These are phyloP conservation scores for Phoxinus phoxinus DNA, from an alignment of 2,113 vertebrate species.

Conservation along the genomic window DNA sequence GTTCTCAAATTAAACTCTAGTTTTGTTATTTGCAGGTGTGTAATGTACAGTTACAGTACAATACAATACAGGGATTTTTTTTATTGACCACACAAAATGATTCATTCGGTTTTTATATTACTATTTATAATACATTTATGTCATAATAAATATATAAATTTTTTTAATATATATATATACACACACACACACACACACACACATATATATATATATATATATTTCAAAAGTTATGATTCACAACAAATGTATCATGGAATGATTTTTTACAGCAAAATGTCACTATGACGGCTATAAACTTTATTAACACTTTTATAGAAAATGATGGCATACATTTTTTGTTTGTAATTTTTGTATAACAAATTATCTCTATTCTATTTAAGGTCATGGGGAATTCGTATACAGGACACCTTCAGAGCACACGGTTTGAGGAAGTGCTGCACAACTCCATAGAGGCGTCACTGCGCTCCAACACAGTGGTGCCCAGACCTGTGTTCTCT, in stretches of 20 bases:
- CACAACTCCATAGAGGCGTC: constrained; percentile 97
- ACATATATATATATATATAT: too few relatives aligned
- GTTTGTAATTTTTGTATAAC: neutral
- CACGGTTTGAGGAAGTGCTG: constrained; percentile 93
- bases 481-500: constrained; percentile 92
- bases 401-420: constrained; percentile 91
- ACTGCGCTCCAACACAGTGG: constrained; percentile 89
- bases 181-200: too few relatives aligned
- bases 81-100: neutral
- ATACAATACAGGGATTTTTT: neutral
- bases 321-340: neutral
- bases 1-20: neutral
- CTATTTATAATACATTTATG: neutral
- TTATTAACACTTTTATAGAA: neutral
- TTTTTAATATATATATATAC: too few relatives aligned
- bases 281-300: neutral
- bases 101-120: neutral
- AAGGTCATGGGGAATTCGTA: constrained; percentile 95
- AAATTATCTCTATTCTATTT: neutral
- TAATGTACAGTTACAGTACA: too few relatives aligned
- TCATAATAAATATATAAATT: too few relatives aligned
- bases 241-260: neutral
- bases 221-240: neutral
- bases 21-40: neutral
- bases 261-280: neutral